phyloP scores from a whole-genome alignment of 2,797 vertebrate genomes.

The Mus minutoides region DNA sequence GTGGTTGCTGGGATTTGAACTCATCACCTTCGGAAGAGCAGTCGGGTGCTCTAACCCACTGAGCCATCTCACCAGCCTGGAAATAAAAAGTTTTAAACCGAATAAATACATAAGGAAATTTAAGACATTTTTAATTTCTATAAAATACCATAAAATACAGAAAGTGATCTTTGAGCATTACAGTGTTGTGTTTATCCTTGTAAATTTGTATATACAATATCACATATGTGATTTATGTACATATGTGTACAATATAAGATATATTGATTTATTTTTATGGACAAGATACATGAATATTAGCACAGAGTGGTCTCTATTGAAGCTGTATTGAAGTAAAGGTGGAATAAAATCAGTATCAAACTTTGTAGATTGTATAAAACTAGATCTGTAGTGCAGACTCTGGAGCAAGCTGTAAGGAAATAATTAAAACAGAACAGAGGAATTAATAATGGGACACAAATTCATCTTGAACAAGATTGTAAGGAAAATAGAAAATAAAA shows the following conservation, averaged over 20 bases:
- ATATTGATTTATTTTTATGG: neutral
- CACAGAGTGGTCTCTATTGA: neutral
- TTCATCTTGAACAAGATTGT: neutral
- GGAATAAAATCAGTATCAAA: neutral
- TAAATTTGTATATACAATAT: neutral
- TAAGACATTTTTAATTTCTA: neutral
- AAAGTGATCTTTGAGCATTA: neutral
- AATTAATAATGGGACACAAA: neutral
- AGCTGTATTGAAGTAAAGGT: neutral
- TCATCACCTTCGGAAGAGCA: too few species aligned
- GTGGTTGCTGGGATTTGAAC: too few species aligned
- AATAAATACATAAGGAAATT: neutral
- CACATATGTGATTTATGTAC: neutral
- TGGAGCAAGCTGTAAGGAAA: neutral
- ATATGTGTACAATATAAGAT: neutral
- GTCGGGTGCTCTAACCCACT: too few species aligned
- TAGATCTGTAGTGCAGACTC: neutral
- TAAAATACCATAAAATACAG: slow-evolving; percentile 6
- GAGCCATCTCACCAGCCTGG: too few species aligned
- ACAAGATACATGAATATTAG: neutral
- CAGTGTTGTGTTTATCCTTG: neutral
- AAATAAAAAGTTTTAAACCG: neutral
- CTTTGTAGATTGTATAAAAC: neutral
- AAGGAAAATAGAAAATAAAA: neutral
- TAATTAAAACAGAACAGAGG: neutral